These are phyloP conservation scores for Carlito syrichta DNA, from an alignment of 2,113 vertebrate species.

Conservation along the genomic window DNA sequence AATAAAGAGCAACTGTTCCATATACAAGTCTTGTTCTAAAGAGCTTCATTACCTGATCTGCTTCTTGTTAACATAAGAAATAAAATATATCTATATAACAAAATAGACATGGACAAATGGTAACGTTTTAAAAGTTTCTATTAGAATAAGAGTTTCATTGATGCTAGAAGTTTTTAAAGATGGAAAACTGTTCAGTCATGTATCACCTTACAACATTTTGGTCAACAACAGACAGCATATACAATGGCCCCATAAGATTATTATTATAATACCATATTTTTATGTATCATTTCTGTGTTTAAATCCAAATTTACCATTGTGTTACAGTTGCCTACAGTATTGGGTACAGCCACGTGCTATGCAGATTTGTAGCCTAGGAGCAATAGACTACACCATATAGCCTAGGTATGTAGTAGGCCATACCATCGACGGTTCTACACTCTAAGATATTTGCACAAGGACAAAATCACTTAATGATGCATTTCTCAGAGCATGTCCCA, in stretches of 20 bases:
- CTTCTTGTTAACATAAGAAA: slow-evolving; percentile 36
- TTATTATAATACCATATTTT: background rate
- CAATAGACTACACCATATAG: background rate
- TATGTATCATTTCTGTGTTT: background rate
- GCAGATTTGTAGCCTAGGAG: background rate
- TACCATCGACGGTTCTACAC: background rate
- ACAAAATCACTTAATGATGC: background rate
- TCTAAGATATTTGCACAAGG: background rate
- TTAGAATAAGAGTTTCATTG: slow-evolving; percentile 14
- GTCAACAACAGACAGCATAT: background rate
- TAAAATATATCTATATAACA: background rate
- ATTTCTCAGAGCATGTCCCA: background rate
- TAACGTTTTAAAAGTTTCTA: background rate
- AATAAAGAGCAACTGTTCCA: background rate
- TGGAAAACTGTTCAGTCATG: background rate
- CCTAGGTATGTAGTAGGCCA: background rate
- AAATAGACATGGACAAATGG: background rate
- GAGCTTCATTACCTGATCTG: background rate
- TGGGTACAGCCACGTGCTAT: background rate
- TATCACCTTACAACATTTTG: background rate
- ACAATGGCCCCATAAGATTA: background rate
- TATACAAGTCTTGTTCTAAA: slow-evolving; percentile 6
- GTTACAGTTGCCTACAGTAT: background rate
- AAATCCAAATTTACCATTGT: background rate
- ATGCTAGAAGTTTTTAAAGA: slow-evolving; percentile 18